phyloP scores from a whole-genome alignment of 2,797 vertebrate species.

The Distichodus sexfasciatus region DNA sequence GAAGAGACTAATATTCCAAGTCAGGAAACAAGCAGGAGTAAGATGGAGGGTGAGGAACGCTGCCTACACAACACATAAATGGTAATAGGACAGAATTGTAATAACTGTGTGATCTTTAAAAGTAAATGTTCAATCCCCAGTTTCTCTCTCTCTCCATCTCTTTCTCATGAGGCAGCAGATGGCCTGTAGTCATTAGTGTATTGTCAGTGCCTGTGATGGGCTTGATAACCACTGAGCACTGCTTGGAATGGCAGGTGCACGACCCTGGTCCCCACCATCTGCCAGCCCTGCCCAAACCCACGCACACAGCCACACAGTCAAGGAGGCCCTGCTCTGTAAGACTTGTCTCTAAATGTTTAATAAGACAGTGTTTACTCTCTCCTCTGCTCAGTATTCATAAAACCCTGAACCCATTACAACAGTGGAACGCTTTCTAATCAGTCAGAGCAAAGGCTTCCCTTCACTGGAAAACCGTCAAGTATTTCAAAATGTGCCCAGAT shows the following conservation, averaged over 20 bases:
- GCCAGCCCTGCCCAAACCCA: slow-evolving; percentile 57
- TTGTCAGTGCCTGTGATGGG: slow-evolving; percentile 79
- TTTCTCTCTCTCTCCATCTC: slow-evolving; percentile 35
- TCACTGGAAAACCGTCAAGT: background rate
- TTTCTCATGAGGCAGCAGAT: slow-evolving; percentile 74
- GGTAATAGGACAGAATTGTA: no score
- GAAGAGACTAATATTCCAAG: background rate
- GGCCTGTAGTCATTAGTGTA: slow-evolving; percentile 82
- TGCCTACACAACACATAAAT: no score
- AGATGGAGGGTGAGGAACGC: no score
- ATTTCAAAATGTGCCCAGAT: background rate
- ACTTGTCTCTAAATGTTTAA: slow-evolving; percentile 24
- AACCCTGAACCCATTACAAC: background rate
- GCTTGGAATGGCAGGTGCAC: slow-evolving; percentile 82
- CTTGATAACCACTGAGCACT: slow-evolving; percentile 75
- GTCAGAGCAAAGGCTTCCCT: background rate
- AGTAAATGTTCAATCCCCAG: background rate
- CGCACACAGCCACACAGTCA: slow-evolving; percentile 54
- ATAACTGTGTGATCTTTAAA: no score
- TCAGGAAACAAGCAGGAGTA: background rate
- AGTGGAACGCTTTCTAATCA: background rate
- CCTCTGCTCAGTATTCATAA: background rate
- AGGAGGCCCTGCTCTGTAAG: slow-evolving; percentile 13
- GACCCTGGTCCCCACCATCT: slow-evolving; percentile 79
- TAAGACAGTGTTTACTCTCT: slow-evolving; percentile 26